Evolutionary conservation across 2,888 invertebrate genomes (phyloP).

Genomic region (Sepioteuthis lessoniana): DNA sequence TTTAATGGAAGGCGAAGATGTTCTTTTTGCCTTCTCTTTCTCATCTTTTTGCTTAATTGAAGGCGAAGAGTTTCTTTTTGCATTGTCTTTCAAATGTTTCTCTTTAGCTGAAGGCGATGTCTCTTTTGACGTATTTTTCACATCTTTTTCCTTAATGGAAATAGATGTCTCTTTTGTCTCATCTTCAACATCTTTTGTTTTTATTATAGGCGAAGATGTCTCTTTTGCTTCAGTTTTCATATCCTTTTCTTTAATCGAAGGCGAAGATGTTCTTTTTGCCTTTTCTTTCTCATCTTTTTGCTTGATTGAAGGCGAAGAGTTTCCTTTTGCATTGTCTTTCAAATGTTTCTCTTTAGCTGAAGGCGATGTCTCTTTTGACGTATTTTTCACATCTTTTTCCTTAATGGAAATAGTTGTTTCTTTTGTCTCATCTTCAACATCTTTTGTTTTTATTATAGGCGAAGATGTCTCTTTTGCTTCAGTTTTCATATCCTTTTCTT

Average conservation of each 20-base stretch:
- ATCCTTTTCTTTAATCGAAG: background rate
- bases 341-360: too few relatives aligned
- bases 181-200: background rate
- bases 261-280: background rate
- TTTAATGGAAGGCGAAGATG: background rate
- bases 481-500: too few relatives aligned
- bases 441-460: too few relatives aligned
- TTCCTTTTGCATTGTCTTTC: too few relatives aligned
- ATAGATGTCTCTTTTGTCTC: background rate
- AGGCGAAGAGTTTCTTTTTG: background rate
- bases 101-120: background rate
- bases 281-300: background rate
- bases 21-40: too few relatives aligned
- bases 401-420: too few relatives aligned
- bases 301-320: too few relatives aligned
- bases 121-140: background rate
- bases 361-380: too few relatives aligned
- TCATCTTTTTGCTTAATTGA: background rate
- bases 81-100: background rate
- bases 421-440: background rate
- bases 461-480: background rate
- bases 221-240: background rate
- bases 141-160: background rate
- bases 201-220: background rate
- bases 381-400: too few relatives aligned